Evolutionary conservation across 1,140 invertebrate species (phyloP), one percentile per base, ranked within the genome.

Genomic region (Brachionus angularis): DNA sequence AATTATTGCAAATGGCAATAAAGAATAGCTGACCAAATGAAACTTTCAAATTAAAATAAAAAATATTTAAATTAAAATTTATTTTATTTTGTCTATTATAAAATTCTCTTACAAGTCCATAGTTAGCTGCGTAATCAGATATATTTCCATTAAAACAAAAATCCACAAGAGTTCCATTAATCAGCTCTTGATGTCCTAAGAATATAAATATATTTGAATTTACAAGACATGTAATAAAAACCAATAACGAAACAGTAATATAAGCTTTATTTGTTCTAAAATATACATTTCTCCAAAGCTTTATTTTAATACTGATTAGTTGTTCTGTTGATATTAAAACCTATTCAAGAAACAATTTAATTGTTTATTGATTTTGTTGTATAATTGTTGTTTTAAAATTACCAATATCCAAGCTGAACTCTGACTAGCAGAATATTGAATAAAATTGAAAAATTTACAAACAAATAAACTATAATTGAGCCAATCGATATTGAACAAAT

Each of bases 121-220:
- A 55, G 18, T 55, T 33, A 18, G 52, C 34, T 27, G 52, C 29
- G 21, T 55, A 55, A 18, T 55, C 31, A 18, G 52, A 33, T 14
- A 34, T 16, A 18, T 55, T 55, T 55, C 52, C 52, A 55, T 55
- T 55, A 5, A 55, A 55, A 33, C 52, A 55, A 55, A 34, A 55
- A 55, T 55, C 52, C 0, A 36, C 31, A 27, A 55, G 18, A 34
- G 52, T 34, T 34, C 52, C 52, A 18, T 55, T 55, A 0, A 55
- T 16, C 0, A 18, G 21, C 8, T 55, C 27, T 55, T 55, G 52
- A 34, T 55, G 34, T 34, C 52, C 52, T 8, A 55, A 21, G 18
- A 55, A 55, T 8, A 55, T 8, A 14, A 55, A 33, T 16, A 55
- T 31, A 55, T 55, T 55, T 55, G 52, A 21, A 16, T 55, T 55